Evolutionary conservation across 2,797 vertebrate species (phyloP).

Genomic region (Falco novaeseelandiae): DNA sequence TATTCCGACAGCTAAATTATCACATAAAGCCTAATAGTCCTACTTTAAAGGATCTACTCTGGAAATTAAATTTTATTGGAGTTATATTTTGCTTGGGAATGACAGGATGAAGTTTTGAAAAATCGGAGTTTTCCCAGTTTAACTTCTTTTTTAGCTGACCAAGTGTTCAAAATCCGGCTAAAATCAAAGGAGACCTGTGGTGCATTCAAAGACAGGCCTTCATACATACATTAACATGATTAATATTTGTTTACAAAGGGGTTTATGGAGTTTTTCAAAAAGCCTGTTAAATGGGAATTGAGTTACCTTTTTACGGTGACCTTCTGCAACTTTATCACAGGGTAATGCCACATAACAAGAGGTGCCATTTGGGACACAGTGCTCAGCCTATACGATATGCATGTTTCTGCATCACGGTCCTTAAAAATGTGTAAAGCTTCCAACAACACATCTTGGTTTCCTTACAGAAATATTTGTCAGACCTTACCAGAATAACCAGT

Average conservation of each 20-base stretch:
- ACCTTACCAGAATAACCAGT: neutral
- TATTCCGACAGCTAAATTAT: slow-evolving; percentile 17
- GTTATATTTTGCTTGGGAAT: slow-evolving; percentile 1
- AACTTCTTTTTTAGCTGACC: neutral
- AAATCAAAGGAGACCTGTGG: neutral
- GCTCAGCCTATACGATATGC: neutral
- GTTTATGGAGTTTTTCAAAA: slow-evolving; percentile 5
- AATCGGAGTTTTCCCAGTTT: neutral
- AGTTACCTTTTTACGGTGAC: slow-evolving; percentile 1
- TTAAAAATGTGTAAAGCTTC: neutral
- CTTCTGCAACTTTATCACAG: neutral
- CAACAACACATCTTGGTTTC: neutral
- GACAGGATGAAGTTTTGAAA: slow-evolving; percentile 36
- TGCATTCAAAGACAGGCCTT: neutral
- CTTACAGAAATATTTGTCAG: neutral
- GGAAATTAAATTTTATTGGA: slow-evolving; percentile 3
- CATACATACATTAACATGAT: neutral
- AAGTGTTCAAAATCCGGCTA: neutral
- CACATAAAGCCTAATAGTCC: neutral
- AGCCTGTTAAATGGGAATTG: neutral
- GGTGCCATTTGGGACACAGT: neutral
- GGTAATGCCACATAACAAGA: neutral
- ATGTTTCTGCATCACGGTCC: neutral
- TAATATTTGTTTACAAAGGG: slow-evolving; percentile 35
- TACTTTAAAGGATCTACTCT: neutral